Evolutionary conservation across 2,113 vertebrate genomes (phyloP), one percentile per base, ranked within the genome.

Genomic region (Poeciliopsis prolifica): DNA sequence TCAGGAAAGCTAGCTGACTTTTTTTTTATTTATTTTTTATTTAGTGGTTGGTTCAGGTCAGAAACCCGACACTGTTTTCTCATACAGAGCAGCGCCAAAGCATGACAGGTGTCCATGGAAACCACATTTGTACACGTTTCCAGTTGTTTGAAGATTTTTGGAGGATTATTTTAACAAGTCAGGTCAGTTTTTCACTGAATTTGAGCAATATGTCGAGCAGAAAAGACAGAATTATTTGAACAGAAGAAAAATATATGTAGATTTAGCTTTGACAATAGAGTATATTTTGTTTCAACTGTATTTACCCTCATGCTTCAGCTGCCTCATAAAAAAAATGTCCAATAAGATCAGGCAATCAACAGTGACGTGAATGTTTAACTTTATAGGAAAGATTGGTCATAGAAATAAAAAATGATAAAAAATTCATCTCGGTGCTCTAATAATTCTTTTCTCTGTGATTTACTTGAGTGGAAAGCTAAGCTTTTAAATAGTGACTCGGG

Each of bases 41-140:
- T 88, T 72, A 86, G 79, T 87, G 75, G 87, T 77, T 65, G 75
- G 81, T 81, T 90, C 76, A 84, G 91, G 91, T 93, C 92, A 91
- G 78, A 89, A 91, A 88, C 75, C 74, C 64, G 1, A 86, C 83
- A 83, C 86, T 87, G 89, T 88, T 92, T 91, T 90, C 80, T 78
- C 75, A 70, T 80, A 86, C 80, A 70, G 76, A 90, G 83, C 85
- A 29, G 37, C 78, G 80, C 84, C 79, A 86, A 90, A 90, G 91
- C 89, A 91, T 91, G 89, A 92, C 92, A 90, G 85, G 92, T 93
- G 87, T 92, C 92, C 93, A 93, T 93, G 91, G 92, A 92, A 94
- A 94, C 92, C 90, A 83, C 86, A 75, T 81, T 74, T 79, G 79
- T 70, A 77, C 87, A 91, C 90, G 83, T 86, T 91, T 92, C 79